Conservation (phyloP, 2,797 vertebrate species). For the Halcyon leucocephala region DNA sequence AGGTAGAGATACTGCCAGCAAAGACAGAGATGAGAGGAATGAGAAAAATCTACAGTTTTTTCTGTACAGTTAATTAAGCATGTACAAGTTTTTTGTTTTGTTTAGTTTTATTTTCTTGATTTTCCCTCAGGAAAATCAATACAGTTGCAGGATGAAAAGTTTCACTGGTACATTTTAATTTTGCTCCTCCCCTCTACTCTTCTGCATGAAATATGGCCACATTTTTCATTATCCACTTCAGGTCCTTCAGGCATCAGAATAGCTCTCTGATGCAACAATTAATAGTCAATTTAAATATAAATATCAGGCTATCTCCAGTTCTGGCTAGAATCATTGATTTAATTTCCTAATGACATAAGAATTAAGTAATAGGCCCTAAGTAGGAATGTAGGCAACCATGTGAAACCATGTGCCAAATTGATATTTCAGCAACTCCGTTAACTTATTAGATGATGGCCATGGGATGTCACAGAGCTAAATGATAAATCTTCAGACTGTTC, state of each 20-base stretch:
- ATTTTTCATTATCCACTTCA: conserved; percentile 3
- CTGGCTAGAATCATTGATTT: conserved; percentile 83
- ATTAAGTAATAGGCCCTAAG: conserved; percentile 82
- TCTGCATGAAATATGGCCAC: neutral
- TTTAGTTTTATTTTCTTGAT: neutral
- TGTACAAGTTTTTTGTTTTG: neutral
- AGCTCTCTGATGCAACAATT: conserved; percentile 30
- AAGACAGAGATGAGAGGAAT: conserved; percentile 63
- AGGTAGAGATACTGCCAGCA: conserved; percentile 17
- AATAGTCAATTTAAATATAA: conserved; percentile 64
- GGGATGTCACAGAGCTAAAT: conserved; percentile 6
- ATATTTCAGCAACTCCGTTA: conserved; percentile 87
- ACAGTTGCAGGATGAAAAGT: neutral
- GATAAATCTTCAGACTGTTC: conserved; percentile 62
- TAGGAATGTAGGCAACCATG: conserved; percentile 81
- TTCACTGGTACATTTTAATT: neutral
- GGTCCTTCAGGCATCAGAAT: conserved; percentile 2
- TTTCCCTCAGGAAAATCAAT: conserved; percentile 38
- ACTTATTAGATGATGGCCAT: conserved; percentile 71
- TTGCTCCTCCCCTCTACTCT: neutral
- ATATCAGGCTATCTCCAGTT: conserved; percentile 69
- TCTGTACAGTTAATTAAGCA: conserved; percentile 83
- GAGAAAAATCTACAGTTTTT: conserved; percentile 73
- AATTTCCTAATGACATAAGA: conserved; percentile 89
- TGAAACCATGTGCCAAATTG: conserved; percentile 92